phyloP scores from a whole-genome alignment of 2,888 invertebrate genomes.

The Nephrotoma guestfalica region DNA sequence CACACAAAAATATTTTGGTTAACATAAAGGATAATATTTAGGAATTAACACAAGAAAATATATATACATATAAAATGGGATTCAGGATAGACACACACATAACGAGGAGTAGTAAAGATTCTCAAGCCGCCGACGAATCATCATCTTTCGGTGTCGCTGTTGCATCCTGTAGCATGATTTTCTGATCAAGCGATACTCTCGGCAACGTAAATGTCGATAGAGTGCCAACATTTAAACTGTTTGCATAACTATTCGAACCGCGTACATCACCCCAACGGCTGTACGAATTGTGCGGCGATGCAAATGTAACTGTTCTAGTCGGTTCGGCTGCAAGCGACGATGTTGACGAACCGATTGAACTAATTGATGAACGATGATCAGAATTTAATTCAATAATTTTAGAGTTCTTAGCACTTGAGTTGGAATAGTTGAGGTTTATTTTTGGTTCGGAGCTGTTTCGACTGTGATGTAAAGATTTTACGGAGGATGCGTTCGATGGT shows the following conservation, averaged over 20 bases:
- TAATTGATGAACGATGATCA: conserved; percentile 1
- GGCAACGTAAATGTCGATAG: conserved; percentile 16
- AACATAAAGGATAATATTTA: background rate
- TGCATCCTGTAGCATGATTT: background rate
- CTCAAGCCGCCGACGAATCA: background rate
- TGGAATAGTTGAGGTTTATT: conserved; percentile 3
- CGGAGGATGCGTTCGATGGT: background rate
- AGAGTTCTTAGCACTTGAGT: background rate
- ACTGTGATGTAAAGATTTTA: conserved; percentile 7
- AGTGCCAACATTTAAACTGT: conserved; percentile 10
- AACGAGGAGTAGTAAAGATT: background rate
- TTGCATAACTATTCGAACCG: conserved; percentile 35
- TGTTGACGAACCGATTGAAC: conserved; percentile 18
- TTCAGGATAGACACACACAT: background rate
- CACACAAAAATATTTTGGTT: background rate
- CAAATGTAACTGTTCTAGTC: background rate
- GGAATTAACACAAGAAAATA: background rate
- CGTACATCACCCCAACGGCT: conserved; percentile 38
- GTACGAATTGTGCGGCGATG: background rate
- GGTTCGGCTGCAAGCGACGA: conserved; percentile 25
- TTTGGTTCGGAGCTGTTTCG: conserved; percentile 11
- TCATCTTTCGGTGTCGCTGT: background rate
- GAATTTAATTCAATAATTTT: conserved; percentile 5
- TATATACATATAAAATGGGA: background rate
- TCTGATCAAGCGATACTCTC: conserved; percentile 9